Conservation (phyloP, 2,113 vertebrate genomes). For the Psilopogon haemacephalus region DNA sequence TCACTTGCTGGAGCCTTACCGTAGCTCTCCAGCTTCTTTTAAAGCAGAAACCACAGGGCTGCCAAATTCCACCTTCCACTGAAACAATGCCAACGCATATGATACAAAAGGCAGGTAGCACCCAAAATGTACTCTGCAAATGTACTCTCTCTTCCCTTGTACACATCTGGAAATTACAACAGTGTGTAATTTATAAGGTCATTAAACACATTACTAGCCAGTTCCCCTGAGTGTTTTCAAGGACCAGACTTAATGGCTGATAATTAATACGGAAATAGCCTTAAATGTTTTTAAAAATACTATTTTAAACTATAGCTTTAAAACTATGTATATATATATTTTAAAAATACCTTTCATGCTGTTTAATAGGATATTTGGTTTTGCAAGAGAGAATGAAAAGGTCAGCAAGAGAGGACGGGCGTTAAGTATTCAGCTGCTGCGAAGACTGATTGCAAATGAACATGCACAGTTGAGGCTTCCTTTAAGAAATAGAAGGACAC, state of each 20-base stretch:
- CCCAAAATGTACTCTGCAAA: background rate
- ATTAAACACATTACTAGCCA: background rate
- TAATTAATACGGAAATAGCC: background rate
- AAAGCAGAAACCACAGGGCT: background rate
- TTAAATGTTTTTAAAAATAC: background rate
- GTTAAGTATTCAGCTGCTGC: background rate
- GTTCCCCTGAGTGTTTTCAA: background rate
- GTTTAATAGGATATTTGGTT: background rate
- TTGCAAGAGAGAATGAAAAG: background rate
- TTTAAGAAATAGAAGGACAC: fast-evolving
- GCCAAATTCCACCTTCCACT: background rate
- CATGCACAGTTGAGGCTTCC: fast-evolving
- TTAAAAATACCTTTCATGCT: background rate
- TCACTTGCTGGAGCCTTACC: background rate
- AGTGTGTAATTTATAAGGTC: background rate
- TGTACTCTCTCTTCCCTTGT: background rate
- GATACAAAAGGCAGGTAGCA: background rate
- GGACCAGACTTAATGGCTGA: background rate
- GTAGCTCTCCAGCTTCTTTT: background rate
- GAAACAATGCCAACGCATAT: background rate
- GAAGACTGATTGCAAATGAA: fast-evolving
- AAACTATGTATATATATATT: background rate
- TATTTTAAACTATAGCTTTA: too few species aligned
- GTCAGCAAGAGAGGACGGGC: background rate
- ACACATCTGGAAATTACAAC: background rate